Base-by-base conservation (phyloP, 2,888 invertebrate genomes). In the Archips xylosteana region DNA sequence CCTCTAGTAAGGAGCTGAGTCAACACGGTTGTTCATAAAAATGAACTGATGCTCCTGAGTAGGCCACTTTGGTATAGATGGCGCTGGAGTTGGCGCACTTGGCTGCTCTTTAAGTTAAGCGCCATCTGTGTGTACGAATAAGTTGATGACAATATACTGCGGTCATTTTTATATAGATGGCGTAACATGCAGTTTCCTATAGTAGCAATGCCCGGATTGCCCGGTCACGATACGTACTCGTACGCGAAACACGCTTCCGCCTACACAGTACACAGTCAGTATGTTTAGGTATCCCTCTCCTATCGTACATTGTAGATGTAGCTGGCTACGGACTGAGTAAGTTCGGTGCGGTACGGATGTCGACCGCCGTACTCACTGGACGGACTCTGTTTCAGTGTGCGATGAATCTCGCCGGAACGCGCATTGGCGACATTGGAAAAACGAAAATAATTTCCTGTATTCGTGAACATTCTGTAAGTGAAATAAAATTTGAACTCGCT, bases 391-490 rank as follows among this genome's bases (percentile, higher is more conserved):
- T 62, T 62, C 65, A 70, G 74, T 70, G 69, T 74, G 69, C 23
- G 62, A 74, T 74, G 51, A 70, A 60, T 74, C 65, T 70, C 32
- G 64, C 76, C 76, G 76, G 77, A 78, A 80, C 80, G 77, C 71
- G 75, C 77, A 75, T 76, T 64, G 76, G 69, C 63, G 77, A 74
- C 66, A 72, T 61, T 74, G 71, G 77, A 77, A 78, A 71, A 76
- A 78, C 74, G 77, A 78, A 78, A 75, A 76, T 76, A 76, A 68
- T 71, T 71, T 70, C 54, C 66, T 73, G 69, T 57, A 66, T 71
- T 75, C 54, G 76, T 77, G 77, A 70, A 76, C 76, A 76, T 77
- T 80, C 75, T 71, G 61, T 73, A 65, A 74, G 75, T 76, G 75
- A 74, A 70, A 70, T 69, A 61, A 60, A 65, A 51, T 69, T 51